Evolutionary conservation across 2,797 vertebrate genomes (phyloP).

Genomic region (Etheostoma perlongum): DNA sequence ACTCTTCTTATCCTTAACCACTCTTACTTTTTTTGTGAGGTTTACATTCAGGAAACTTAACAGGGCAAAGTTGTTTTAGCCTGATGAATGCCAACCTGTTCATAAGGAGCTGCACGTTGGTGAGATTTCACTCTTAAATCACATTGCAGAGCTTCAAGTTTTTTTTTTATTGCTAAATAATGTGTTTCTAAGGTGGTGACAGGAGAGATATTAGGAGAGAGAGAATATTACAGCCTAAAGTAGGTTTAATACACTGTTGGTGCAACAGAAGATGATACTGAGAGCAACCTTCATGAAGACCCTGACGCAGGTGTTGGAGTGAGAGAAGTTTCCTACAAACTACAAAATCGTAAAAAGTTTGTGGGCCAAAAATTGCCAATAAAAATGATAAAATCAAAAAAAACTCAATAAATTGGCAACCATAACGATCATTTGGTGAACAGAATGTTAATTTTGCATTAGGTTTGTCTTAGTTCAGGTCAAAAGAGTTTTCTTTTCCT

Average conservation of each 20-base stretch:
- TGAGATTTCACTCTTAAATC: background rate
- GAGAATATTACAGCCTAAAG: background rate
- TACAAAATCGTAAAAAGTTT: background rate
- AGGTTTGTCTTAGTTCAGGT: too few relatives aligned
- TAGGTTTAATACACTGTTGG: background rate
- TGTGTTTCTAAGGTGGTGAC: background rate
- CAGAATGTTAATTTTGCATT: background rate
- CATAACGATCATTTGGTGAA: background rate
- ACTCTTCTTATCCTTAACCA: background rate
- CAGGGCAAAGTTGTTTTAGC: too few relatives aligned
- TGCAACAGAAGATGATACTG: background rate
- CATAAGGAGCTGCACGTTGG: background rate
- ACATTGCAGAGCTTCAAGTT: background rate
- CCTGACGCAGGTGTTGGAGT: background rate
- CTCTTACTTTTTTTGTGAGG: background rate
- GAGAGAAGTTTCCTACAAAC: background rate
- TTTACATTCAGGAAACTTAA: background rate
- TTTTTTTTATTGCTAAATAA: background rate
- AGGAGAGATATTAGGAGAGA: background rate
- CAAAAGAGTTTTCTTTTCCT: too few relatives aligned
- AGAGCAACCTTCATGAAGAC: conserved; percentile 1
- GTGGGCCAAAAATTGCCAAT: background rate
- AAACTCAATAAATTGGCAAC: background rate
- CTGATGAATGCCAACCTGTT: background rate
- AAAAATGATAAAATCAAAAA: background rate